Percentiles rank a stretch among this genome's conserved stretches.
phyloP scores from a whole-genome alignment of 2,888 invertebrate species.

The Drosophila monieri region DNA sequence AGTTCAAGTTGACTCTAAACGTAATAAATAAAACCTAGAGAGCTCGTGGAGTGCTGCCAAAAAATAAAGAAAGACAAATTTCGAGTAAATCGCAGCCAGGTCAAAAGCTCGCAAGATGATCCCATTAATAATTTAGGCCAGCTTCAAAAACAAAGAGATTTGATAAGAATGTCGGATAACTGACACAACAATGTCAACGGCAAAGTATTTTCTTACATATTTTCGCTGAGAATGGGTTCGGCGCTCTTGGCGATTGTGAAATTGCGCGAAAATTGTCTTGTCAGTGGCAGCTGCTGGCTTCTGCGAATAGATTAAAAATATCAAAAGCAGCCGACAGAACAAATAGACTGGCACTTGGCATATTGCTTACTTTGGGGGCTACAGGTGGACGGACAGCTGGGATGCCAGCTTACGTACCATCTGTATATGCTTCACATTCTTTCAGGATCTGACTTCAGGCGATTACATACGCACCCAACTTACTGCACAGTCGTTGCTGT shows the following conservation, averaged over 20 bases:
- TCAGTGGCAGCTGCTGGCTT: conserved; percentile 61
- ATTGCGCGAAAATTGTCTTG: conserved; percentile 65
- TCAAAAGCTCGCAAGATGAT: conserved; percentile 37
- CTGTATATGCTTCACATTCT: neutral
- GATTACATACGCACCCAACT: conserved; percentile 28
- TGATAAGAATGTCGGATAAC: conserved; percentile 19
- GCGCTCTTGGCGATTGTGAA: conserved; percentile 28
- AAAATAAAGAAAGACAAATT: neutral
- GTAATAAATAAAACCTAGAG: conserved; percentile 11
- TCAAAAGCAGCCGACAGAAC: conserved; percentile 45
- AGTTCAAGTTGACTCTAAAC: conserved; percentile 9
- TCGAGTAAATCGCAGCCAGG: conserved; percentile 16
- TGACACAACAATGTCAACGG: conserved; percentile 60
- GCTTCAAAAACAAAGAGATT: conserved; percentile 20
- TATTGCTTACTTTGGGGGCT: conserved; percentile 40
- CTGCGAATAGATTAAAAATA: conserved; percentile 66
- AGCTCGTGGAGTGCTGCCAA: conserved; percentile 1
- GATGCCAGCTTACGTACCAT: neutral
- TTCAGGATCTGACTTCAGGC: conserved; percentile 9
- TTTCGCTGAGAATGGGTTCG: conserved; percentile 23
- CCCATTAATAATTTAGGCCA: conserved; percentile 23
- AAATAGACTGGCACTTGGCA: conserved; percentile 19
- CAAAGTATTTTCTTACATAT: conserved; percentile 28
- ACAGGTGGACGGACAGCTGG: conserved; percentile 58
- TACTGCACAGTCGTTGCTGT: conserved; percentile 31